Base-by-base conservation (phyloP, 2,888 invertebrate species). In the Rhagium mordax region DNA sequence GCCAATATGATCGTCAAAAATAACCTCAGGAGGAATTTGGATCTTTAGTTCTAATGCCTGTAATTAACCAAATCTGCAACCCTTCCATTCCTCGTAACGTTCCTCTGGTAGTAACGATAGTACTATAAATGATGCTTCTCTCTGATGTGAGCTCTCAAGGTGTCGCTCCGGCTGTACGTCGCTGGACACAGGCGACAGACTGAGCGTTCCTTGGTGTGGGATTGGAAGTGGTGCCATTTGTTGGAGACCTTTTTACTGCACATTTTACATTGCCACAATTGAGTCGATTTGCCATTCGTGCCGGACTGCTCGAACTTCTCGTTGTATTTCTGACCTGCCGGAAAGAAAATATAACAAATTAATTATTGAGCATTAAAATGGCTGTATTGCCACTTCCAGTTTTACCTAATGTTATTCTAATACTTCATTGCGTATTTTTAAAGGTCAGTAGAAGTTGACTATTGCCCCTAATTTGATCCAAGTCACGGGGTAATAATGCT, bases 181-280 rank as follows among this genome's bases (percentile, higher is more conserved):
- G 95, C 94, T 79, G 94, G 94, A 89, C 96, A 96, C 89, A 94
- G 94, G 76, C 94, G 95, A 89, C 96, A 96, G 84, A 92, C 91
- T 81, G 93, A 94, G 83, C 95, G 91, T 88, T 94, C 93, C 79
- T 94, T 92, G 75, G 94, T 94, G 89, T 95, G 95, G 83, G 94
- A 94, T 89, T 95, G 95, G 90, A 92, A 95, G 89, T 95, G 95
- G 88, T 95, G 95, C 95, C 95, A 95, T 89, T 95, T 91, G 89
- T 95, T 95, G 87, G 95, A 94, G 79, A 82, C 78, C 90, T 95
- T 93, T 90, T 95, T 95, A 88, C 94, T 94, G 89, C 95, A 95
- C 47, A 93, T 92, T 86, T 93, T 93, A 89, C 95, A 95, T 86
- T 92, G 92, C 94, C 95, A 95, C 86, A 94, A 90, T 79, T 94